Evolutionary conservation across 2,797 vertebrate species (phyloP).

Genomic region (Prunella strophiata): DNA sequence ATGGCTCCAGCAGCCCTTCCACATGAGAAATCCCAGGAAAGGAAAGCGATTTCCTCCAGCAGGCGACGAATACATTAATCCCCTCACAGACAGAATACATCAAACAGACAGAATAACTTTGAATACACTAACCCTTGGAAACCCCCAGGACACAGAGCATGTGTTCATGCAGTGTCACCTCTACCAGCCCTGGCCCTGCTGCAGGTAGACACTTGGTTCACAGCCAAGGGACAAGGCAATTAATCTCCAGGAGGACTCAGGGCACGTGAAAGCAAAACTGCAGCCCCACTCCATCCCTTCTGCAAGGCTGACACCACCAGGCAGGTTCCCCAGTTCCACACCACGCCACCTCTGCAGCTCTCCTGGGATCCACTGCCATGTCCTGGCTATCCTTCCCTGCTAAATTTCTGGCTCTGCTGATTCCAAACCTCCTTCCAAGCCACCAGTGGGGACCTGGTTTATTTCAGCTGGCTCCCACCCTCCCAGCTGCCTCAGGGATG

Average conservation of each 20-base stretch:
- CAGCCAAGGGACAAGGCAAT: neutral
- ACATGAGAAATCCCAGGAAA: conserved; percentile 43
- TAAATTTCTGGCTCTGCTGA: neutral
- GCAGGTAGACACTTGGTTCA: neutral
- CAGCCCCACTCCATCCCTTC: neutral
- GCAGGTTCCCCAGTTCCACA: neutral
- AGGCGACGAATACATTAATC: neutral
- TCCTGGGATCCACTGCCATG: rapidly evolving
- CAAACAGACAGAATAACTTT: neutral
- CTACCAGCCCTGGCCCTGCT: neutral
- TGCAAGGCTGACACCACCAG: neutral
- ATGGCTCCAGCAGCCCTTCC: neutral
- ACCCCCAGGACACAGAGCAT: neutral
- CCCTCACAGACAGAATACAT: neutral
- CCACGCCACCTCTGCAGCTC: rapidly evolving
- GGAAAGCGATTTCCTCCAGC: conserved; percentile 23
- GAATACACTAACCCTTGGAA: neutral
- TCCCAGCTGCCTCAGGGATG: neutral
- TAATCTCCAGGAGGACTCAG: neutral
- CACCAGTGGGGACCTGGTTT: neutral
- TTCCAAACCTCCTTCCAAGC: neutral
- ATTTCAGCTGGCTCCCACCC: neutral
- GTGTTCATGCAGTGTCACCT: neutral
- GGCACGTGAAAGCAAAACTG: rapidly evolving
- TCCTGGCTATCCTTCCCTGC: neutral